Evolutionary conservation across 2,113 vertebrate genomes (phyloP).

Genomic region (Sterrhoptilus dennistouni): DNA sequence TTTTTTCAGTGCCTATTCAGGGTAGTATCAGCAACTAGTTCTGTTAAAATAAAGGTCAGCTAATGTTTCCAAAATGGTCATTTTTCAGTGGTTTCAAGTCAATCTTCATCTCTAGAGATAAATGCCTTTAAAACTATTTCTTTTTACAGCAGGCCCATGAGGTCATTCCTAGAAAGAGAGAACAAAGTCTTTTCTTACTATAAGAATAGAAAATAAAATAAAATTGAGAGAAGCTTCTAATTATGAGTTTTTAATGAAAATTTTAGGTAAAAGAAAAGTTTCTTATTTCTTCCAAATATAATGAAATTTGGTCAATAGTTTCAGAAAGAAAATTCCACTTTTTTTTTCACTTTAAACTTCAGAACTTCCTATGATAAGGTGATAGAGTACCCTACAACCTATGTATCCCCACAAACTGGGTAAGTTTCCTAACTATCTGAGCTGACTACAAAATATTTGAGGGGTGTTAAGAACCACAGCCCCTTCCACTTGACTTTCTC

Average conservation of each 20-base stretch:
- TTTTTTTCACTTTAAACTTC: background rate
- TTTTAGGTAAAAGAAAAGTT: background rate
- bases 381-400: background rate
- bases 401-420: accelerated
- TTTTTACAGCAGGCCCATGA: background rate
- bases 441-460: background rate
- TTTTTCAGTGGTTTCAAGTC: background rate
- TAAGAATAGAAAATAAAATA: background rate
- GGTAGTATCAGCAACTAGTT: background rate
- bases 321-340: background rate
- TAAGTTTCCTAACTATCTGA: background rate
- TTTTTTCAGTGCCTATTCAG: background rate
- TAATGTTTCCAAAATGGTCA: background rate
- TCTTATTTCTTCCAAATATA: background rate
- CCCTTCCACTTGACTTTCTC: background rate
- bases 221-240: background rate
- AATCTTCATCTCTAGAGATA: background rate
- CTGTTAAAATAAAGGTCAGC: background rate
- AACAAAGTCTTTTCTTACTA: background rate
- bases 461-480: background rate
- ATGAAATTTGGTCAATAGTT: background rate
- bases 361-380: background rate
- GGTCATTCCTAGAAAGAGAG: background rate
- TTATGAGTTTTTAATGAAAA: background rate
- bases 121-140: background rate